phyloP scores from a whole-genome alignment of 2,113 vertebrate species.

The Oreochromis spilurus region DNA sequence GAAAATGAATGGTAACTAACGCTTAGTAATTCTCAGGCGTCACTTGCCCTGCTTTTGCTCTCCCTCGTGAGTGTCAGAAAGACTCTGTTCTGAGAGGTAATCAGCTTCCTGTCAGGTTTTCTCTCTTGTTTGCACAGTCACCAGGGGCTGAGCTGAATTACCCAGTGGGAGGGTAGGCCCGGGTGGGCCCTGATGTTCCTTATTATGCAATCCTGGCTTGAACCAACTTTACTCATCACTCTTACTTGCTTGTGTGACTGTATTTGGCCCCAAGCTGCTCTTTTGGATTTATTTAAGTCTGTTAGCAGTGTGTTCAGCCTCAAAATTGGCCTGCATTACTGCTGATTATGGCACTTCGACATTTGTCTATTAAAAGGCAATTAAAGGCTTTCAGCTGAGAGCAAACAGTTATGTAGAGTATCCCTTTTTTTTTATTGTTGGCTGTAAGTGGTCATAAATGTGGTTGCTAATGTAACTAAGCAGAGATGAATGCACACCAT shows the following conservation, averaged over 20 bases:
- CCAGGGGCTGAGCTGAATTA: conserved; percentile 1
- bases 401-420: conserved; percentile 36
- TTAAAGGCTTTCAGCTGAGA: conserved; percentile 47
- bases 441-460: conserved; percentile 51
- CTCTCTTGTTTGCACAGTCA: conserved; percentile 53
- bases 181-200: background rate
- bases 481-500: conserved; percentile 16
- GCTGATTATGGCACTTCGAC: background rate
- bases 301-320: background rate
- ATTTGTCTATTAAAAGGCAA: background rate
- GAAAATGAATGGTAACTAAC: background rate
- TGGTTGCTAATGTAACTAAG: conserved; percentile 24
- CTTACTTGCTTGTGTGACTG: background rate
- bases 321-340: background rate
- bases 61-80: background rate
- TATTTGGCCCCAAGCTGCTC: background rate
- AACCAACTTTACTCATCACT: background rate
- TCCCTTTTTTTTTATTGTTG: conserved; percentile 61
- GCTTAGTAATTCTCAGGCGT: background rate
- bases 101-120: background rate
- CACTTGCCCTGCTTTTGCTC: background rate
- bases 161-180: background rate
- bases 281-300: background rate
- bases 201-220: conserved; percentile 7
- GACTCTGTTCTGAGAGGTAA: background rate